These are phyloP conservation scores for Collichthys lucidus DNA, from an alignment of 2,113 vertebrate species.

Conservation along the genomic window DNA sequence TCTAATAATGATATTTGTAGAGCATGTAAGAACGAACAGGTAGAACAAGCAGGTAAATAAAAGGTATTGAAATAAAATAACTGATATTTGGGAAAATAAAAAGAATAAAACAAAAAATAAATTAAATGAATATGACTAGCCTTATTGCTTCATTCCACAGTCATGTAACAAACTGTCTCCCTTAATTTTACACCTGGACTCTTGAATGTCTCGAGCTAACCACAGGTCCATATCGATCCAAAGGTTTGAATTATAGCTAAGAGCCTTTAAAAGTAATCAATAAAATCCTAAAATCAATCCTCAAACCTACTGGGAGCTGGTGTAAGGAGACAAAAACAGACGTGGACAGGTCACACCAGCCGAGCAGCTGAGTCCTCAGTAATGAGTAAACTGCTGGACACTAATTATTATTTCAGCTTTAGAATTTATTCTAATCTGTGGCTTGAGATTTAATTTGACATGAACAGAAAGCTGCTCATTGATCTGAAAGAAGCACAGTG, in stretches of 20 bases:
- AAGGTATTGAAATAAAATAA: background rate
- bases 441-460: background rate
- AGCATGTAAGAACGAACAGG: background rate
- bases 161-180: background rate
- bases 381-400: background rate
- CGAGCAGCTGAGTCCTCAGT: background rate
- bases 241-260: constrained; percentile 3
- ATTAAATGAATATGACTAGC: background rate
- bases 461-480: background rate
- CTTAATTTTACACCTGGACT: background rate
- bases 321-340: background rate
- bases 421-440: background rate
- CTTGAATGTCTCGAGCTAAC: background rate
- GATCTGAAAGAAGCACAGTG: constrained; percentile 3
- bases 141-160: background rate
- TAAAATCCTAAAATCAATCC: constrained; percentile 17
- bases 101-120: background rate
- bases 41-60: background rate
- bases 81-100: background rate
- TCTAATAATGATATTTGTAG: background rate
- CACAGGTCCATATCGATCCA: background rate
- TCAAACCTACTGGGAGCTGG: background rate
- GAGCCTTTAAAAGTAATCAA: background rate
- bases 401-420: background rate
- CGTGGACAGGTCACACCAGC: background rate